These are phyloP conservation scores for Zelostemma sp. DNA, from an alignment of 1,140 invertebrate species.

Conservation along the genomic window DNA sequence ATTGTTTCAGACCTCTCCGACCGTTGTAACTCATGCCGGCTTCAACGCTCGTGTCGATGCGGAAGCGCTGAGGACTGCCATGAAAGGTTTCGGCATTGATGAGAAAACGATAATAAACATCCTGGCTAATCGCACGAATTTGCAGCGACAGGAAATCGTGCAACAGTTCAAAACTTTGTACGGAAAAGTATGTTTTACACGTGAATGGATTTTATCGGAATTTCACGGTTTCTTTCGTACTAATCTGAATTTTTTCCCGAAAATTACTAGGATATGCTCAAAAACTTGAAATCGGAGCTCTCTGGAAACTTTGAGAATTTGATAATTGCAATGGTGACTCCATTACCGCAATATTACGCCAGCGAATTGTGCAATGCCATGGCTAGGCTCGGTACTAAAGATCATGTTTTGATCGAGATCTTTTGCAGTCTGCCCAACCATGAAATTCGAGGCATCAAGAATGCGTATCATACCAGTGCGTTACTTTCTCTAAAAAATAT, in stretches of 20 bases:
- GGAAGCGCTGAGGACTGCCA: conserved; percentile 84
- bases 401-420: conserved; percentile 89
- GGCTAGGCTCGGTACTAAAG: conserved; percentile 85
- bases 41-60: conserved; percentile 84
- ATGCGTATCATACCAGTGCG: conserved; percentile 85
- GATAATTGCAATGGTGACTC: conserved; percentile 89
- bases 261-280: conserved; percentile 83
- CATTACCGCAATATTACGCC: conserved; percentile 89
- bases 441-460: conserved; percentile 86
- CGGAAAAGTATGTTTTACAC: conserved; percentile 79
- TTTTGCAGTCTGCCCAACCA: conserved; percentile 89
- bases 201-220: too few relatives aligned
- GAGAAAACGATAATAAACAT: conserved; percentile 86
- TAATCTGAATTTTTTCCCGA: background rate
- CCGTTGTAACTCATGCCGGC: conserved; percentile 72
- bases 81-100: conserved; percentile 90
- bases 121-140: conserved; percentile 79
- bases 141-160: conserved; percentile 82
- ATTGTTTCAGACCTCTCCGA: conserved; percentile 73
- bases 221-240: too few relatives aligned
- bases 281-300: conserved; percentile 91
- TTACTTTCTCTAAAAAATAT: conserved; percentile 51
- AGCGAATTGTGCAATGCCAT: conserved; percentile 89
- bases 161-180: conserved; percentile 83
- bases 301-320: conserved; percentile 92